These are phyloP conservation scores for Zhengitettix transpicula DNA, from an alignment of 2,888 invertebrate genomes.

Conservation along the genomic window DNA sequence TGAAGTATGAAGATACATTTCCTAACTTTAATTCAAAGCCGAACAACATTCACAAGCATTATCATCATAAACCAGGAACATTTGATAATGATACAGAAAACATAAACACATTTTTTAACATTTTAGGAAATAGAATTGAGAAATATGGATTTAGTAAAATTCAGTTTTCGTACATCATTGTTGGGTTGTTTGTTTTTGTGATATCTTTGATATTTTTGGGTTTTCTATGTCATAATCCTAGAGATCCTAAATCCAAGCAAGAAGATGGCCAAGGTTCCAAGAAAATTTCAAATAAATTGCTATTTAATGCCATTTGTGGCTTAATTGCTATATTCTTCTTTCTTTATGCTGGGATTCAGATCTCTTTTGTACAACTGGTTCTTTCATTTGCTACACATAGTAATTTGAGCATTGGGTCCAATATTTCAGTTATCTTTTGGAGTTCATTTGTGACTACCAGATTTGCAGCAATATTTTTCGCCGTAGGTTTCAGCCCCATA, in stretches of 20 bases:
- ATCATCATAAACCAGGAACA: slow-evolving; percentile 14
- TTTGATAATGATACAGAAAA: slow-evolving; percentile 15
- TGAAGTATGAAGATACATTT: neutral
- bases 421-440: slow-evolving; percentile 27
- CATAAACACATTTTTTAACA: slow-evolving; percentile 9
- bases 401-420: slow-evolving; percentile 20
- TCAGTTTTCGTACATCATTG: slow-evolving; percentile 24
- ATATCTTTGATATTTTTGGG: slow-evolving; percentile 22
- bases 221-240: slow-evolving; percentile 21
- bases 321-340: slow-evolving; percentile 25
- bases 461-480: slow-evolving; percentile 25
- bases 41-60: neutral
- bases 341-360: slow-evolving; percentile 26
- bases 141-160: slow-evolving; percentile 16
- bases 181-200: slow-evolving; percentile 21
- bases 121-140: slow-evolving; percentile 14
- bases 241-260: slow-evolving; percentile 16
- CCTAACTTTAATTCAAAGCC: neutral
- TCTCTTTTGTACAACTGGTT: slow-evolving; percentile 27
- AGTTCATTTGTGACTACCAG: slow-evolving; percentile 25
- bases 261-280: slow-evolving; percentile 9
- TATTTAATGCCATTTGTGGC: slow-evolving; percentile 19
- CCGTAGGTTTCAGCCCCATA: slow-evolving; percentile 22
- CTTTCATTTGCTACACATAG: slow-evolving; percentile 23
- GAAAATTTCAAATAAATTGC: slow-evolving; percentile 12